Conservation (phyloP, 2,888 invertebrate species). For the Yponomeuta cagnagella region DNA sequence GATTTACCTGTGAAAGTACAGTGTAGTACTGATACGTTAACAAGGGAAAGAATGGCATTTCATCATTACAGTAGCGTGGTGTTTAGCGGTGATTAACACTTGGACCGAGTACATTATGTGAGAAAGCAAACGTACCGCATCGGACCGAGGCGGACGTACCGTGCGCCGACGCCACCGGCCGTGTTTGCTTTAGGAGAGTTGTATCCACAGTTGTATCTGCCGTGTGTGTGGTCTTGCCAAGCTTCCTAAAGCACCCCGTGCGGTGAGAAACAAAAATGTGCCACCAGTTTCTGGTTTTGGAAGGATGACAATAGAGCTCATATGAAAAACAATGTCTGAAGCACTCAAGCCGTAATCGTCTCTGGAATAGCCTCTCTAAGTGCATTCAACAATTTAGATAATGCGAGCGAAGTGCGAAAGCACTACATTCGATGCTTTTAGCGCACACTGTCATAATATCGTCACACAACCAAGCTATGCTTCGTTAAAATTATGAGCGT, state of each 20-base stretch:
- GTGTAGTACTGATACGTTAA: conserved; percentile 58
- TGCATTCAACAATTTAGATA: conserved; percentile 67
- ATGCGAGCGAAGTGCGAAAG: conserved; percentile 46
- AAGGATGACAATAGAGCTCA: conserved; percentile 1
- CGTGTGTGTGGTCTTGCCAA: conserved; percentile 56
- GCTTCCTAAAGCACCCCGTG: background rate
- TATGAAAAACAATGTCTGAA: conserved; percentile 9
- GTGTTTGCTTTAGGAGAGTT: conserved; percentile 58
- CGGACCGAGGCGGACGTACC: conserved; percentile 39
- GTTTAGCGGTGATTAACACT: conserved; percentile 63
- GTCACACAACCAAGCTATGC: conserved; percentile 33
- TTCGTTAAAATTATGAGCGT: conserved; percentile 45
- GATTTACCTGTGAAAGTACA: conserved; percentile 43
- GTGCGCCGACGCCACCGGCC: conserved; percentile 44
- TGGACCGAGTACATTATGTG: conserved; percentile 38
- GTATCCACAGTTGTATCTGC: conserved; percentile 41
- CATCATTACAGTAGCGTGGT: conserved; percentile 58
- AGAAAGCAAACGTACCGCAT: conserved; percentile 46
- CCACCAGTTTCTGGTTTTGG: background rate
- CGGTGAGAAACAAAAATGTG: background rate
- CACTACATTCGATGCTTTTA: conserved; percentile 45
- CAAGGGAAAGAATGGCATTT: conserved; percentile 60
- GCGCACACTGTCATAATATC: conserved; percentile 29
- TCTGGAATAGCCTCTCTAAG: conserved; percentile 40
- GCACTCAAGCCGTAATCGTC: conserved; percentile 8